Percentiles rank a stretch among this genome's conserved stretches.
These are phyloP conservation scores for Craniophora ligustri DNA, from an alignment of 2,888 invertebrate genomes.

Conservation along the genomic window DNA sequence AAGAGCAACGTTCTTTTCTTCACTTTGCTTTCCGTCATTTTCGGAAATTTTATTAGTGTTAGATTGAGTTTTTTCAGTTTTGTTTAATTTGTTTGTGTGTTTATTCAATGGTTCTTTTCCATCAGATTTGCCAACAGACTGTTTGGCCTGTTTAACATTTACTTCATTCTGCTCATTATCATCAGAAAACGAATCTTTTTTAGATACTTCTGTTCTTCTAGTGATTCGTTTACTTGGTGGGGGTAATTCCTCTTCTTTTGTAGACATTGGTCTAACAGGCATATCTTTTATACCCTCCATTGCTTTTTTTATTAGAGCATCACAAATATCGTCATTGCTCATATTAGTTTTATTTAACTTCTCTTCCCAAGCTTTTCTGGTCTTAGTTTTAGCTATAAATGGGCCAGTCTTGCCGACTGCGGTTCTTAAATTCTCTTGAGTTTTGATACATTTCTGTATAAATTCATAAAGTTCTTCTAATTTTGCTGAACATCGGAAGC, in stretches of 20 bases:
- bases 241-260: slow-evolving; percentile 44
- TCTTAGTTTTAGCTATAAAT: slow-evolving; percentile 68
- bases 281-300: slow-evolving; percentile 80
- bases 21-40: slow-evolving; percentile 14
- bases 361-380: slow-evolving; percentile 78
- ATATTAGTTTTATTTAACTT: slow-evolving; percentile 79
- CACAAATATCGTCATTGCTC: slow-evolving; percentile 84
- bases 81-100: slow-evolving; percentile 11
- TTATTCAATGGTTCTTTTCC: slow-evolving; percentile 33
- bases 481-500: slow-evolving; percentile 86
- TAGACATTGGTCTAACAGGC: slow-evolving; percentile 55
- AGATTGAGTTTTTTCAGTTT: slow-evolving; percentile 9
- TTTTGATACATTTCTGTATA: slow-evolving; percentile 80
- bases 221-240: slow-evolving; percentile 43
- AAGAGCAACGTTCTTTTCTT: slow-evolving; percentile 10
- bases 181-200: slow-evolving; percentile 27
- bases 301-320: slow-evolving; percentile 82
- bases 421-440: slow-evolving; percentile 75
- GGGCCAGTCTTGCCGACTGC: slow-evolving; percentile 68
- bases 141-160: slow-evolving; percentile 58
- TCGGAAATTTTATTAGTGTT: slow-evolving; percentile 7
- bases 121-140: slow-evolving; percentile 52
- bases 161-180: slow-evolving; percentile 38
- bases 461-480: slow-evolving; percentile 84
- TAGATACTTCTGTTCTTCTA: slow-evolving; percentile 37